phyloP scores from a whole-genome alignment of 2,113 vertebrate genomes.

The Rhinolophus sinicus region DNA sequence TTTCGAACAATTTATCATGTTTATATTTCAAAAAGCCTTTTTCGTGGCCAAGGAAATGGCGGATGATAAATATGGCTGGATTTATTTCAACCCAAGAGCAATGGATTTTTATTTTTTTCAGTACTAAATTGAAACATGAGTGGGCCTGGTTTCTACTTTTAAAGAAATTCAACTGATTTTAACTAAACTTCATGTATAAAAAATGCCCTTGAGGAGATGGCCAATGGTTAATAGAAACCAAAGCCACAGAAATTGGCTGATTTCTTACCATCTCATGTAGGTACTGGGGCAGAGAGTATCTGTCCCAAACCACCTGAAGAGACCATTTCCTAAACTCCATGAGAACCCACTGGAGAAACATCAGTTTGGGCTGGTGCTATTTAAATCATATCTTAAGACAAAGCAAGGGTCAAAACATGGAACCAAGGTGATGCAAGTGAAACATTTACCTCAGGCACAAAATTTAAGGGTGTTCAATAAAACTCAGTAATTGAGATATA shows the following conservation, averaged over 20 bases:
- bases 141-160: neutral
- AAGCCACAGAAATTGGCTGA: neutral
- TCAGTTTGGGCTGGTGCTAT: neutral
- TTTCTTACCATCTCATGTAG: neutral
- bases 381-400: neutral
- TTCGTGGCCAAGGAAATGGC: slow-evolving; percentile 34
- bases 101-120: neutral
- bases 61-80: neutral
- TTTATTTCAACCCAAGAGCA: slow-evolving; percentile 8
- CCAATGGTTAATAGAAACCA: neutral
- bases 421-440: neutral
- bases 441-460: neutral
- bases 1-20: slow-evolving; percentile 32
- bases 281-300: neutral
- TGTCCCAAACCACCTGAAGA: neutral
- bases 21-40: slow-evolving; percentile 36
- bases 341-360: neutral
- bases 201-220: neutral
- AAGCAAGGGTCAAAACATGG: neutral
- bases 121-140: neutral
- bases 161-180: slow-evolving; percentile 29
- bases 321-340: neutral
- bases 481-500: neutral
- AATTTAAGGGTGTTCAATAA: neutral
- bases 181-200: neutral